Percentiles rank a stretch among this genome's conserved stretches.
Evolutionary conservation across 2,888 invertebrate species (phyloP).

Genomic region (Thysanoteuthis rhombus): DNA sequence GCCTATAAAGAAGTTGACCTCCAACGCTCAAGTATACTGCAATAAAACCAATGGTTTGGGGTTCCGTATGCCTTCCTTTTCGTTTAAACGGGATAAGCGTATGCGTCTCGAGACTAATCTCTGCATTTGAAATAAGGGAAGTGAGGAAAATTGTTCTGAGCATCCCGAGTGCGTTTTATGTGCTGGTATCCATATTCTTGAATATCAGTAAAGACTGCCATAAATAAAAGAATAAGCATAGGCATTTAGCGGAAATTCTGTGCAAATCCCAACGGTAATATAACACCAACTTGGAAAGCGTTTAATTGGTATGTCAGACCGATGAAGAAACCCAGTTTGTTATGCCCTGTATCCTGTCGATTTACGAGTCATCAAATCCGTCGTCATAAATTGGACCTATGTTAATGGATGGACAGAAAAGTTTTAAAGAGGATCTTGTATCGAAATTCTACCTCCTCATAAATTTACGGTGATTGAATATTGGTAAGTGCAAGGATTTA

Average conservation of each 20-base stretch:
- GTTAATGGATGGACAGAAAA: not conserved
- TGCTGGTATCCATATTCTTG: not conserved
- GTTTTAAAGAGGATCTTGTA: not conserved
- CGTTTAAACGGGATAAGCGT: not conserved
- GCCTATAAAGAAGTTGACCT: not conserved
- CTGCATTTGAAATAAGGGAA: not conserved
- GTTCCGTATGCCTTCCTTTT: not conserved
- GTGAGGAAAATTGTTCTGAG: not conserved
- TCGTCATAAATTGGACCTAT: not conserved
- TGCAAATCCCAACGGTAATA: not conserved
- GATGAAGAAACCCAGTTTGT: not conserved
- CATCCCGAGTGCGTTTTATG: not conserved
- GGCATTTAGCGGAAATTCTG: not conserved
- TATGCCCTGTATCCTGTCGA: not conserved
- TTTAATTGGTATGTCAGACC: not conserved
- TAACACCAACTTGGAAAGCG: not conserved
- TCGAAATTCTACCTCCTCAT: not conserved
- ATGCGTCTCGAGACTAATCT: not conserved
- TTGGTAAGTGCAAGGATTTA: not conserved
- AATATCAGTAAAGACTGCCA: not conserved
- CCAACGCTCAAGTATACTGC: not conserved
- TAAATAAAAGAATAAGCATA: not conserved
- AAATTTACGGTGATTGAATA: not conserved
- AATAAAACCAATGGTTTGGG: not conserved
- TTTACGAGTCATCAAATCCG: not conserved